A percentile compares a stretch with the other conserved stretches of the same genome.
Conservation (phyloP, 2,888 invertebrate genomes). For the Fissipunctia ypsillon region DNA sequence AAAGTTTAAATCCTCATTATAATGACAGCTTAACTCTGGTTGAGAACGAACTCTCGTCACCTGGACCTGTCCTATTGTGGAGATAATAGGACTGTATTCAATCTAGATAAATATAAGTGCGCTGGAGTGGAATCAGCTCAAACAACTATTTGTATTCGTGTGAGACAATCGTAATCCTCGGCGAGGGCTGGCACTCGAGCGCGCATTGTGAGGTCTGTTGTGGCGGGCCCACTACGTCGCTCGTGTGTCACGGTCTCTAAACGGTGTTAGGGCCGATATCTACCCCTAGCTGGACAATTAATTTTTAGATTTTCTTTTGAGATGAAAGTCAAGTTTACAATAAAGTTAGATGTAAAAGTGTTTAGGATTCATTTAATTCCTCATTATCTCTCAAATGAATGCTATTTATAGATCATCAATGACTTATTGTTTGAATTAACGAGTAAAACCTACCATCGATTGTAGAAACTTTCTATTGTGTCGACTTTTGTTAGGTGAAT, state of each 20-base stretch:
- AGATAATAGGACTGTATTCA: constrained; percentile 16
- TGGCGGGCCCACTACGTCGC: neutral
- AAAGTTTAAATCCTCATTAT: constrained; percentile 54
- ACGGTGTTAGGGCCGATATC: neutral
- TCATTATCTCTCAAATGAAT: neutral
- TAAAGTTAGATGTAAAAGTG: constrained; percentile 1
- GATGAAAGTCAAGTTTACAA: neutral
- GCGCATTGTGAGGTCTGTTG: no score
- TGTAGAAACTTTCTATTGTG: neutral
- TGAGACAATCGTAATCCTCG: constrained; percentile 51
- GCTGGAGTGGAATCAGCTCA: constrained; percentile 34
- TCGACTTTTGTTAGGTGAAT: neutral
- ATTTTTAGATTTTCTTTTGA: neutral
- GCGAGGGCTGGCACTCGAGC: constrained; percentile 40
- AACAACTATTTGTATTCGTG: constrained; percentile 54
- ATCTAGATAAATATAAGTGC: constrained; percentile 31
- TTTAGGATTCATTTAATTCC: neutral
- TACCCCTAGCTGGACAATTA: neutral
- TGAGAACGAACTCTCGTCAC: constrained; percentile 23
- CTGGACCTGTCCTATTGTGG: constrained; percentile 43
- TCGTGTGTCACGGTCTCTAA: neutral
- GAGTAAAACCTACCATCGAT: neutral
- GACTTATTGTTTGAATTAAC: neutral
- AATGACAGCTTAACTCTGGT: constrained; percentile 29
- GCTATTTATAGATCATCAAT: neutral